Evolutionary conservation across 2,888 invertebrate genomes (phyloP), one percentile per base, ranked within the genome.

Genomic region (Elegia similella): DNA sequence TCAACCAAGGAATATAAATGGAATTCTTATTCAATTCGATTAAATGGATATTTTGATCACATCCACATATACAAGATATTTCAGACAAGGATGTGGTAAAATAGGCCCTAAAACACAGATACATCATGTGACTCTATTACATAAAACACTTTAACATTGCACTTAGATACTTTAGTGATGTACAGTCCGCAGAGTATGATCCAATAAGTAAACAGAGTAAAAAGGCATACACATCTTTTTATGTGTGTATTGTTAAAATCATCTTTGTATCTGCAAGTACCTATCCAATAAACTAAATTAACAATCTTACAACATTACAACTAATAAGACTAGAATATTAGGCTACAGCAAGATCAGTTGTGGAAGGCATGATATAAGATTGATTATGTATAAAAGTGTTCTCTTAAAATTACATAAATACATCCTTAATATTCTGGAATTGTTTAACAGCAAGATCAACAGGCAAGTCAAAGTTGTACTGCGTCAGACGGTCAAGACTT

Each of bases 371-470:
- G 72, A 62, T 72, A 70, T 62, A 68, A 61, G 64, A 65, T 69
- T 75, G 75, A 78, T 75, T 75, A 78, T 75, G 73, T 83, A 82
- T 76, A 81, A 79, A 81, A 81, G 73, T 75, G 70, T 79, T 78
- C 73, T 73, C 80, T 82, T 82, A 81, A 64, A 68, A 70, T 71
- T 94, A 97, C 92, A 94, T 94, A 86, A 98, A 98, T 66, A 97
- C 98, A 92, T 99, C 98, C 92, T 97, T 98, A 83, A 99, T 99
- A 92, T 98, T 98, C 80, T 98, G 97, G 81, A 99, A 98, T 76
- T 99, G 98, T 76, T 98, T 95, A 44, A 99, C 95, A 43, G 99
- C 99, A 72, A 99, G 92, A 87, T 99, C 99, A 13, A 98, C 97
- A 0, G 99, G 99, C 74, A 99, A 92, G 78, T 97, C 96, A 86